These are phyloP conservation scores for Lophura nycthemera DNA, from an alignment of 2,113 vertebrate species.

Conservation along the genomic window DNA sequence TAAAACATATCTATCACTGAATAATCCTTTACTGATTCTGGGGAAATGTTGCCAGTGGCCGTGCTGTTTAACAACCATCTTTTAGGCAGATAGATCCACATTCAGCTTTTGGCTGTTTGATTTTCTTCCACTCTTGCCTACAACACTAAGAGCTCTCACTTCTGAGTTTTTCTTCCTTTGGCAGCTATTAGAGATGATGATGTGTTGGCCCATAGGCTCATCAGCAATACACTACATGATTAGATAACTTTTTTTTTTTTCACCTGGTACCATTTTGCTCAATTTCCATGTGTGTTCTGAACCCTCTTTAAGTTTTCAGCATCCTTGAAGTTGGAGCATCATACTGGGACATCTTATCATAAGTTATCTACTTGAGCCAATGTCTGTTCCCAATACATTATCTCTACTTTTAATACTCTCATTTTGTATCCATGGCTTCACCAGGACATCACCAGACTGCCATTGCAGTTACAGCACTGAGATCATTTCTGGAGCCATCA, in stretches of 20 bases:
- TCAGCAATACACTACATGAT: background rate
- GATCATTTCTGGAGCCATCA: background rate
- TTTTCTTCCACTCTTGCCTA: background rate
- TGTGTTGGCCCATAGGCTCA: background rate
- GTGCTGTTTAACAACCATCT: background rate
- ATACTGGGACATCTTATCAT: background rate
- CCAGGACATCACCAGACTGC: background rate
- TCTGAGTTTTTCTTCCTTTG: background rate
- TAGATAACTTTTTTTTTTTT: background rate
- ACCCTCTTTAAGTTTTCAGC: background rate
- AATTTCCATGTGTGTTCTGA: background rate
- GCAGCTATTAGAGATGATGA: background rate
- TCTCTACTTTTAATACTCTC: background rate
- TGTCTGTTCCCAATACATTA: rapidly evolving
- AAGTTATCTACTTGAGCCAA: background rate
- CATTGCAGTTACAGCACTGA: background rate
- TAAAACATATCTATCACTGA: background rate
- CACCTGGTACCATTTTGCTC: background rate
- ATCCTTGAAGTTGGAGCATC: background rate
- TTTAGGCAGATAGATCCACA: background rate
- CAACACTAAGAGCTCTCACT: background rate
- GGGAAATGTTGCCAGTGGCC: background rate
- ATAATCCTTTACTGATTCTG: background rate
- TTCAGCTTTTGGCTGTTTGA: background rate
- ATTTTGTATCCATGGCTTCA: background rate